Evolutionary conservation across 35 echinoderm and acorn worm genomes (phyloP).

Genomic region (Heliocidaris erythrogramma): DNA sequence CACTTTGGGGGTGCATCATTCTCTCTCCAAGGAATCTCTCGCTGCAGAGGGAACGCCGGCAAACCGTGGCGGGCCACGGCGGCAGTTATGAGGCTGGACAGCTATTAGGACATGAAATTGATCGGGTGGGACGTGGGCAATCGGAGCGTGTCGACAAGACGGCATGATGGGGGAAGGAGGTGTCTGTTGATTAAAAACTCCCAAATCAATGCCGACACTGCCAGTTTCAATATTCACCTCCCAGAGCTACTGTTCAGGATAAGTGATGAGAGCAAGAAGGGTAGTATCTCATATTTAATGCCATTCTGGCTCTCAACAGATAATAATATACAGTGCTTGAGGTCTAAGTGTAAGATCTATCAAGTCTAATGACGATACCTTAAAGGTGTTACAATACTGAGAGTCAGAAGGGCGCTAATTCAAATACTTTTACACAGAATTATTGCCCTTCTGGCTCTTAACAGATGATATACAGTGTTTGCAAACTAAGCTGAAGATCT

Average conservation of each 20-base stretch:
- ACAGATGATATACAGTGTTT: no score
- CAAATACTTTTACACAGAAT: no score
- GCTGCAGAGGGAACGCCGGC: not conserved
- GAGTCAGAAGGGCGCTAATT: no score
- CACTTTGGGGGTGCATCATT: constrained; percentile 25
- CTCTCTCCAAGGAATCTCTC: not conserved
- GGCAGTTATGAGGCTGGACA: constrained; percentile 23
- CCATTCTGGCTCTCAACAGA: not conserved
- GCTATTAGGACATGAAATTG: constrained; percentile 37
- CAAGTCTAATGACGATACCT: not conserved
- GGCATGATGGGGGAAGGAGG: not conserved
- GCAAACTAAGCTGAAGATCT: no score
- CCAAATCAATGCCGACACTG: constrained; percentile 15
- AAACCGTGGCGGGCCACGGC: not conserved
- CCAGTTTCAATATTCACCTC: not conserved
- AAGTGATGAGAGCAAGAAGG: not conserved
- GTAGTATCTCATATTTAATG: not conserved
- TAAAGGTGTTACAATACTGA: not conserved
- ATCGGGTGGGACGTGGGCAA: constrained; percentile 27
- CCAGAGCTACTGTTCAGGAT: not conserved
- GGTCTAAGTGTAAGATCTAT: not conserved
- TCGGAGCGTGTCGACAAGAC: constrained; percentile 24
- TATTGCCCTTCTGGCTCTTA: no score
- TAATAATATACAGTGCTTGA: not conserved
- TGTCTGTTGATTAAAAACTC: constrained; percentile 18